Evolutionary conservation across 92 coral and sea anemone species (phyloP).

Genomic region (Umimayanthus kanabou): DNA sequence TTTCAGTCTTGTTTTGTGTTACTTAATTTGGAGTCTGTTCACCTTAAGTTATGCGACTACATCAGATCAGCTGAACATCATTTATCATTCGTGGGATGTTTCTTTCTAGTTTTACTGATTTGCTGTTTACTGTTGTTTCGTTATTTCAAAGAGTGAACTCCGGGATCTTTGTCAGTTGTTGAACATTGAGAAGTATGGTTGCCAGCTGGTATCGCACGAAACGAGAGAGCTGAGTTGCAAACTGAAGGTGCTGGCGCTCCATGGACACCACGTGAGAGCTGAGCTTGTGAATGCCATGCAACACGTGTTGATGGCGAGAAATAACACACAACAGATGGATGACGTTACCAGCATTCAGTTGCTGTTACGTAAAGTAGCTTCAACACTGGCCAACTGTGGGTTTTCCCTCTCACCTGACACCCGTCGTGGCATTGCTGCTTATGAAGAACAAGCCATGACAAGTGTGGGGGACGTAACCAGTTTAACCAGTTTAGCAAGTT

Average conservation of each 20-base stretch:
- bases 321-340: neutral
- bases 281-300: slow-evolving; percentile 21
- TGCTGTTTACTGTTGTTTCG: neutral
- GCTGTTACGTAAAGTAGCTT: slow-evolving; percentile 21
- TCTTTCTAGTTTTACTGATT: neutral
- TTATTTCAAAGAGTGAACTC: neutral
- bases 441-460: neutral
- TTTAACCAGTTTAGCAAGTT: slow-evolving; percentile 20
- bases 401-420: neutral
- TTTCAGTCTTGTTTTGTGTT: neutral
- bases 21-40: neutral
- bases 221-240: slow-evolving; percentile 13
- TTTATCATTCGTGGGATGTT: neutral
- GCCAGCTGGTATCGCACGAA: neutral
- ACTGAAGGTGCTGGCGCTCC: slow-evolving; percentile 12
- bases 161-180: slow-evolving; percentile 9
- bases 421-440: neutral
- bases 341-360: slow-evolving; percentile 1
- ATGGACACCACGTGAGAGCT: slow-evolving; percentile 14
- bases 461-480: neutral
- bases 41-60: neutral
- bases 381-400: neutral
- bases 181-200: neutral
- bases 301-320: neutral
- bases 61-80: neutral